phyloP scores from a whole-genome alignment of 2,888 invertebrate genomes.

The Rhamphomyia laevipes region DNA sequence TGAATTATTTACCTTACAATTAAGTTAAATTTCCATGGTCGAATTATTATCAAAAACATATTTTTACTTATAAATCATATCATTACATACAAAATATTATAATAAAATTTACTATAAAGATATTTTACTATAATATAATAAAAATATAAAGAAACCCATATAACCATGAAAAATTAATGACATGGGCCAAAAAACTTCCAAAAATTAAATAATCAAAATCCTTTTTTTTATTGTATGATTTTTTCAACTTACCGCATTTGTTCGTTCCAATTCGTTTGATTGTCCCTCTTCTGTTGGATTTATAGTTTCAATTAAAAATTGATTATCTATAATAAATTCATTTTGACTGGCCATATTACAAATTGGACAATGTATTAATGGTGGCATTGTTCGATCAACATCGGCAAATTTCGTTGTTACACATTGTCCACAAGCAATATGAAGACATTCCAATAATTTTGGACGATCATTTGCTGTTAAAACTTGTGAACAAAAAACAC shows the following conservation, averaged over 20 bases:
- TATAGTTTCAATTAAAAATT: constrained; percentile 58
- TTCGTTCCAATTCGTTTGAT: background rate
- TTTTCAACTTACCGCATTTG: constrained; percentile 31
- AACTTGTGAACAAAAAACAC: constrained; percentile 43
- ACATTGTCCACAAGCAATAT: constrained; percentile 71
- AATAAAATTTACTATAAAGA: too few species aligned
- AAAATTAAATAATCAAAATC: constrained; percentile 3
- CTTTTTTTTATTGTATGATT: too few species aligned
- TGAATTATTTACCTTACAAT: too few species aligned
- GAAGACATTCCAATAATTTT: constrained; percentile 77
- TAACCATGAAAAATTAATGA: too few species aligned
- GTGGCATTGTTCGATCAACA: constrained; percentile 33
- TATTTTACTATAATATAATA: too few species aligned
- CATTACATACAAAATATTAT: too few species aligned
- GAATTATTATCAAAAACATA: too few species aligned
- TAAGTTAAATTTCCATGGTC: too few species aligned
- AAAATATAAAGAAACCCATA: too few species aligned
- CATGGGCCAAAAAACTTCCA: too few species aligned
- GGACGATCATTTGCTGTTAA: constrained; percentile 50
- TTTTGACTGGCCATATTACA: constrained; percentile 63
- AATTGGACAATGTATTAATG: constrained; percentile 47
- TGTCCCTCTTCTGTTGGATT: constrained; percentile 19
- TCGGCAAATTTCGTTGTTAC: constrained; percentile 51
- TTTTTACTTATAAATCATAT: too few species aligned
- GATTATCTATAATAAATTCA: constrained; percentile 70